Conservation (phyloP, 2,888 invertebrate genomes). For the Lepidocyrtoides sp. region DNA sequence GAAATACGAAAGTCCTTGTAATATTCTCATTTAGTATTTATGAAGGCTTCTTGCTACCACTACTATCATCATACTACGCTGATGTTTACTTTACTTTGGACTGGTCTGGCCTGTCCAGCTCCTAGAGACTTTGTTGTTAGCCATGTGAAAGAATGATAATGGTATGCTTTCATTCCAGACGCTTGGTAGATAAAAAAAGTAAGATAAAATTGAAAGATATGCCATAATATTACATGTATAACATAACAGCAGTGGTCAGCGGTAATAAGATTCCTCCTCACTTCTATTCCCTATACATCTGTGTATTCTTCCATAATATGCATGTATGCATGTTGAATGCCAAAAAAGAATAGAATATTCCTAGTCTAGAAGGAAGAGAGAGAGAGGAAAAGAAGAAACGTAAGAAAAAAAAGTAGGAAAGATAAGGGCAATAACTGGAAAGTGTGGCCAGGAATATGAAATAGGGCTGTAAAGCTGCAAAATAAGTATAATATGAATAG, state of each 20-base stretch:
- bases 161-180: constrained; percentile 61
- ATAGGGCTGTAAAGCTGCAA: constrained; percentile 70
- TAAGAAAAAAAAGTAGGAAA: constrained; percentile 61
- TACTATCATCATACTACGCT: not conserved
- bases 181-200: constrained; percentile 41
- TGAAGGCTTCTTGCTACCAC: constrained; percentile 18
- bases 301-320: constrained; percentile 30
- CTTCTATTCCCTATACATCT: not conserved
- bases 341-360: constrained; percentile 71
- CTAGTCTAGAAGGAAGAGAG: constrained; percentile 10
- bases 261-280: constrained; percentile 7
- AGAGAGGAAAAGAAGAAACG: constrained; percentile 14
- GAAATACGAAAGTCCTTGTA: constrained; percentile 60
- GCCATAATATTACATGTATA: constrained; percentile 34
- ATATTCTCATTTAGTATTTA: constrained; percentile 66
- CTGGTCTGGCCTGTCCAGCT: not conserved
- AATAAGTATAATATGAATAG: constrained; percentile 56
- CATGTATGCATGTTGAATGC: constrained; percentile 73
- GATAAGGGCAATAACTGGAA: constrained; percentile 75
- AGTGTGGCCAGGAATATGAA: constrained; percentile 74
- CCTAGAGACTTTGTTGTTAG: constrained; percentile 40
- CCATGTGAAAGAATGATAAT: constrained; percentile 70
- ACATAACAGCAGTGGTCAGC: not conserved
- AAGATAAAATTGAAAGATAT: constrained; percentile 73
- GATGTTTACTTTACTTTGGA: constrained; percentile 4